Conservation (phyloP, 2,888 invertebrate genomes). For the Incurvaria masculella region DNA sequence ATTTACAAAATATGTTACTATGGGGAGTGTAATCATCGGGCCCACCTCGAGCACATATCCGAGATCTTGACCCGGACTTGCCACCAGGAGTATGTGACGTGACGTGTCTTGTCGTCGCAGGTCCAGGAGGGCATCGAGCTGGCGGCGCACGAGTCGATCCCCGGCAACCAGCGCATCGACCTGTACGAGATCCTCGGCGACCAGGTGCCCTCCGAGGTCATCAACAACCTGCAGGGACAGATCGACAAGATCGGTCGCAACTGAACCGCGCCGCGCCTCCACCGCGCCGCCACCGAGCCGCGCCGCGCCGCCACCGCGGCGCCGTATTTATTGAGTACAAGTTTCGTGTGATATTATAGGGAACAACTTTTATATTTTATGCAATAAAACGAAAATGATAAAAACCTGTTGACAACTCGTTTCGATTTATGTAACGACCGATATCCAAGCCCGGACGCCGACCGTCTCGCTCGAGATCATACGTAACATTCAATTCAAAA, state of each 20-base stretch:
- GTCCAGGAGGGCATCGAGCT: constrained; percentile 84
- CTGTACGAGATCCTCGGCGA: constrained; percentile 81
- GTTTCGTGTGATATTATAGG: not conserved
- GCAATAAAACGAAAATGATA: not conserved
- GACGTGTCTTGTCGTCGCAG: too few relatives aligned
- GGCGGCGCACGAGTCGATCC: constrained; percentile 83
- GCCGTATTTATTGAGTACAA: not conserved
- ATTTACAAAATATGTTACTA: too few relatives aligned
- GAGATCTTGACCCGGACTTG: too few relatives aligned
- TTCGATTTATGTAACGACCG: not conserved
- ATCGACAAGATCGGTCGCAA: constrained; percentile 79
- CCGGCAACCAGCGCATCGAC: constrained; percentile 80
- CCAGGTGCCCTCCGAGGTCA: constrained; percentile 83
- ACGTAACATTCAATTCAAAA: too few relatives aligned
- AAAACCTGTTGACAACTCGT: not conserved
- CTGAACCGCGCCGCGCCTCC: constrained; percentile 22
- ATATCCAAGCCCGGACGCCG: too few relatives aligned
- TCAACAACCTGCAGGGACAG: constrained; percentile 82
- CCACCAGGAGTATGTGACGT: too few relatives aligned
- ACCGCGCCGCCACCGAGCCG: not conserved
- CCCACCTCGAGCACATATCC: too few relatives aligned
- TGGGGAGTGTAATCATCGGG: too few relatives aligned
- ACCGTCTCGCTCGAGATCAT: too few relatives aligned
- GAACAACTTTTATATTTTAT: not conserved
- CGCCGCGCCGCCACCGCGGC: too few relatives aligned